These are phyloP conservation scores for Holacanthus passer DNA, from an alignment of 2,113 vertebrate genomes.

Conservation along the genomic window DNA sequence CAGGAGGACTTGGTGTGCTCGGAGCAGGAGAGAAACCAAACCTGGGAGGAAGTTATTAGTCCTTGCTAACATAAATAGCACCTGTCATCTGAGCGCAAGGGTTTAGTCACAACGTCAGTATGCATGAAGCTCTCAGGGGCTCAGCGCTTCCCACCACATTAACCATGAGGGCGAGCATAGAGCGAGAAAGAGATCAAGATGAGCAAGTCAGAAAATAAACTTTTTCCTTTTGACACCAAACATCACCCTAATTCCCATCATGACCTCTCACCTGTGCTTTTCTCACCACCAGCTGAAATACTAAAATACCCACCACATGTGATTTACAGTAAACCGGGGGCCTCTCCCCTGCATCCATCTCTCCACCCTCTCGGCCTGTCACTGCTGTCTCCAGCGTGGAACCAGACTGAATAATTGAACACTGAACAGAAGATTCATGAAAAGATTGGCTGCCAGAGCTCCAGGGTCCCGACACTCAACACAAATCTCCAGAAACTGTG, in stretches of 20 bases:
- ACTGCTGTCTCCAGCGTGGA: constrained; percentile 36
- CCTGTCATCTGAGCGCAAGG: constrained; percentile 37
- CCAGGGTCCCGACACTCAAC: constrained; percentile 46
- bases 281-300: constrained; percentile 15
- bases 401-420: constrained; percentile 75
- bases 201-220: neutral
- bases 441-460: constrained; percentile 60
- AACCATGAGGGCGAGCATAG: constrained; percentile 24
- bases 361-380: constrained; percentile 29
- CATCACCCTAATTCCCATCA: neutral
- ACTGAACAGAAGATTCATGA: constrained; percentile 66
- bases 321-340: constrained; percentile 21
- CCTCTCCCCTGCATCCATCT: constrained; percentile 22
- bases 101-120: constrained; percentile 50
- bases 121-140: constrained; percentile 36
- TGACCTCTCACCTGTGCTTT: constrained; percentile 28
- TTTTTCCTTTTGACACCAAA: neutral
- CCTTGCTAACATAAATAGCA: constrained; percentile 54
- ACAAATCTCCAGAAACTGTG: constrained; percentile 58
- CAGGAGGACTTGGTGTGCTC: constrained; percentile 15
- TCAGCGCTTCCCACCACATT: neutral
- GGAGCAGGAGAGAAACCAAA: constrained; percentile 31
- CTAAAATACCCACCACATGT: constrained; percentile 6
- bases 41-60: constrained; percentile 40
- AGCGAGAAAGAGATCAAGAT: constrained; percentile 3